Evolutionary conservation across 2,888 invertebrate genomes (phyloP).

Genomic region (Rhamnusium bicolor): DNA sequence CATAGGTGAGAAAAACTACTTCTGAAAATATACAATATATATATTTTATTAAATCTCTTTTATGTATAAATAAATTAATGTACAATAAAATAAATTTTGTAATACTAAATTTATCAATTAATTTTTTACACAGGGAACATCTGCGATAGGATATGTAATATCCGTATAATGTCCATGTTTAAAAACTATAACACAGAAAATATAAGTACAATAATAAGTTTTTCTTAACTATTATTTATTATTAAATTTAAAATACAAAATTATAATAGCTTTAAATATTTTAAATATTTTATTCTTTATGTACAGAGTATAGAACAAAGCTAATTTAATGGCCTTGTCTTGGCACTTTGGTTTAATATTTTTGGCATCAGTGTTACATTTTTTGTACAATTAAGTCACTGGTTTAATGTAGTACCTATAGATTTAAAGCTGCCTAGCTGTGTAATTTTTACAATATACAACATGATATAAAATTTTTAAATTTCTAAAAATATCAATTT

Average conservation of each 20-base stretch:
- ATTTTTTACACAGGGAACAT: constrained; percentile 12
- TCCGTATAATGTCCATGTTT: not conserved
- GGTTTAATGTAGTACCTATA: not conserved
- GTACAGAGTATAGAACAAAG: not conserved
- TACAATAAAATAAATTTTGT: constrained; percentile 13
- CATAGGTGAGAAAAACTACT: constrained; percentile 14
- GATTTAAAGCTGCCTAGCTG: constrained; percentile 26
- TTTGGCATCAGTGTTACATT: constrained; percentile 36
- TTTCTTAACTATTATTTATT: not conserved
- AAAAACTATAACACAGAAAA: constrained; percentile 26
- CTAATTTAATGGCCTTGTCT: constrained; percentile 1
- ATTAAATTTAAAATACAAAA: not conserved
- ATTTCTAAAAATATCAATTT: too few relatives aligned
- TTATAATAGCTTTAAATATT: constrained; percentile 4
- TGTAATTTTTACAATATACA: constrained; percentile 8
- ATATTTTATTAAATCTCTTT: constrained; percentile 38
- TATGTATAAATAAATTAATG: constrained; percentile 43
- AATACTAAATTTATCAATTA: constrained; percentile 19
- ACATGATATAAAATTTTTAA: not conserved
- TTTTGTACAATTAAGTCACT: constrained; percentile 26
- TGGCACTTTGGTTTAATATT: constrained; percentile 38
- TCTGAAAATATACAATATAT: constrained; percentile 41
- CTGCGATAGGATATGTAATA: not conserved
- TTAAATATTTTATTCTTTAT: constrained; percentile 1
- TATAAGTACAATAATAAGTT: not conserved